Conservation (phyloP, 1,140 invertebrate genomes). For the Sarcophaga peregrina region DNA sequence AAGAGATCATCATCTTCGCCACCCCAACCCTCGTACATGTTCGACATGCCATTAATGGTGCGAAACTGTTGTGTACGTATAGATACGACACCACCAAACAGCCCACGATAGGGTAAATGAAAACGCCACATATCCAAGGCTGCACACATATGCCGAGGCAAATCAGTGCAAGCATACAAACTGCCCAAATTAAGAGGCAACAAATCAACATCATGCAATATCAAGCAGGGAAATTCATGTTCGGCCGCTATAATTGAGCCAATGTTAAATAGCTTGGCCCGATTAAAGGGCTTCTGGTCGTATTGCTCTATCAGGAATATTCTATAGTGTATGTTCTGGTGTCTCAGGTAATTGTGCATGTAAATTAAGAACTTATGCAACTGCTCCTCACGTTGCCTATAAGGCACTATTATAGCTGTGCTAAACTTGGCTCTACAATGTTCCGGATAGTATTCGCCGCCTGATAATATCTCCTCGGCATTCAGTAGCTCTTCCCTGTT, state of each 20-base stretch:
- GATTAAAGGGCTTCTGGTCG: constrained; percentile 83
- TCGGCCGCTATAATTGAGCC: constrained; percentile 84
- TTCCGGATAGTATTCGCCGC: constrained; percentile 69
- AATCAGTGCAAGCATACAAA: constrained; percentile 88
- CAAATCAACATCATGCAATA: constrained; percentile 96
- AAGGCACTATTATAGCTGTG: constrained; percentile 90
- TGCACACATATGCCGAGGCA: constrained; percentile 92
- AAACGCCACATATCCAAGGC: constrained; percentile 90
- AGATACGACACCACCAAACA: constrained; percentile 83
- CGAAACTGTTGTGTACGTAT: constrained; percentile 79
- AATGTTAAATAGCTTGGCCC: constrained; percentile 93
- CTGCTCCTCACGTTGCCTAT: constrained; percentile 85
- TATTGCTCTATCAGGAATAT: constrained; percentile 94
- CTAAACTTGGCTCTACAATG: constrained; percentile 80
- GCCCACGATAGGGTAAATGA: constrained; percentile 78
- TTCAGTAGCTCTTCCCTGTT: constrained; percentile 54
- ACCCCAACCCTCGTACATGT: constrained; percentile 87
- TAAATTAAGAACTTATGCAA: constrained; percentile 84
- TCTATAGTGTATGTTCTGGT: constrained; percentile 82
- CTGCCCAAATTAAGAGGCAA: constrained; percentile 90
- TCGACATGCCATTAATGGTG: constrained; percentile 87
- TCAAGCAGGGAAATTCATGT: constrained; percentile 84
- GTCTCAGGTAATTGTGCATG: constrained; percentile 89
- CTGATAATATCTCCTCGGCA: constrained; percentile 51
- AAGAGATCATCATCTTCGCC: constrained; percentile 94